Base-by-base conservation (phyloP, 2,797 vertebrate genomes). In the Pogonophryne albipinna region DNA sequence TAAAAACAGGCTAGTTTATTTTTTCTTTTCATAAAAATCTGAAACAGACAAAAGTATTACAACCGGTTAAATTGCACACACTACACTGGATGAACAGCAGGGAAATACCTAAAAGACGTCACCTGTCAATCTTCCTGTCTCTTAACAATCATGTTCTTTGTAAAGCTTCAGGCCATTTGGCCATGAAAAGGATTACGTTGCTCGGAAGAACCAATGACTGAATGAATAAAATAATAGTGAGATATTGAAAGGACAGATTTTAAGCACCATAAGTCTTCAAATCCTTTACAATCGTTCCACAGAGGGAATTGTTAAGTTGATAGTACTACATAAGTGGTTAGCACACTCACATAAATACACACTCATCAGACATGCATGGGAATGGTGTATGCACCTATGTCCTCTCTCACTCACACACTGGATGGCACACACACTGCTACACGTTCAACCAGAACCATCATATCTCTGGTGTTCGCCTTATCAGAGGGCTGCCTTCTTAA, bases 381-480 rank as follows among this genome's bases (percentile, higher is more conserved):
- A 62, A 64, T 31, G 55, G 15, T 14, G 64, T n/a, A 38, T 15
- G 41, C 59, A 60, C 58, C 47, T 69, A 57, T 58, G 17, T 4
- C 13, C 67, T 53, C 23, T 52, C 47, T 67, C 31, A 34, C 61
- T 68, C 60, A 84, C 61, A 83, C 73, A 78, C 55, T 69, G 10
- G 70, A 46, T 46, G 3, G 42, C 47, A 60, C 50, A 46, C 45
- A 66, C 53, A 51, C 67, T 20, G 27, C 20, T 12, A 16, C 69
- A 66, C 13, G 3, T 41, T 71, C 58, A 74, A 60, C 73, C 51
- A 72, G 31, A 65, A 42, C 59, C 55, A 53, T 82, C 77, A 74
- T 92, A 93, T 93, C 92, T 89, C 72, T 69, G 73, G 38, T 76
- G 87, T 90, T 93, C 92, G 94, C 92, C 92, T 94, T 79, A 80